Base-by-base conservation (phyloP, 2,888 invertebrate species). In the Tenthredo scrophulariae region DNA sequence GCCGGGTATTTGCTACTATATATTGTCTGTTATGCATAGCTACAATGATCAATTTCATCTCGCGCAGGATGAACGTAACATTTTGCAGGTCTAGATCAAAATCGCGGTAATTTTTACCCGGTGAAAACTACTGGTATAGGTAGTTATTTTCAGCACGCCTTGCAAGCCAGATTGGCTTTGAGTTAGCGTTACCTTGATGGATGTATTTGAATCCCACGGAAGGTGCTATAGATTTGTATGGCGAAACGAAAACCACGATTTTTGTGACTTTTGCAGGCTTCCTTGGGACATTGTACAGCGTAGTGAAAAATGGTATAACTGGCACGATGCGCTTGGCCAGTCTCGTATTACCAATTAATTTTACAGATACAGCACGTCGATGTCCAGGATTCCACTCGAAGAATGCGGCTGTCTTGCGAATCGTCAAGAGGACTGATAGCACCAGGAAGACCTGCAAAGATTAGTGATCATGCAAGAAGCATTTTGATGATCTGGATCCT, bases 121-220 rank as follows among this genome's bases (percentile, higher is more conserved):
- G 22, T 26, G 26, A 54, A 54, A 54, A 54, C 54, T 54, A 54
- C n/a, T 54, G 54, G 54, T 54, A n/a, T 54, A 7, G n/a, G n/a
- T 54, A 54, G n/a, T n/a, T 54, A 54, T 54, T 54, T 54, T 54
- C 54, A 54, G n/a, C n/a, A n/a, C 54, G 54, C 54, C 54, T n/a
- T 54, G 54, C 54, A 54, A 54, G 54, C 54, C 54, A 54, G 3
- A 54, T 54, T n/a, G n/a, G 54, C n/a, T 7, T 54, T 7, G n/a
- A n/a, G n/a, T 54, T n/a, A 54, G 54, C 54, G 7, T 62, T 62
- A 62, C 62, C 62, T 62, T 62, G 62, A 4, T 26, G 62, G 26
- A 62, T 10, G 62, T 22, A 22, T 62, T 62, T 13, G 3, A 62
- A 22, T 26, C 62, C 13, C n/a, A 7, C 54, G 62, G 62, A 26